Conservation (phyloP, 1,140 invertebrate genomes). For the Harpegnathos saltator region DNA sequence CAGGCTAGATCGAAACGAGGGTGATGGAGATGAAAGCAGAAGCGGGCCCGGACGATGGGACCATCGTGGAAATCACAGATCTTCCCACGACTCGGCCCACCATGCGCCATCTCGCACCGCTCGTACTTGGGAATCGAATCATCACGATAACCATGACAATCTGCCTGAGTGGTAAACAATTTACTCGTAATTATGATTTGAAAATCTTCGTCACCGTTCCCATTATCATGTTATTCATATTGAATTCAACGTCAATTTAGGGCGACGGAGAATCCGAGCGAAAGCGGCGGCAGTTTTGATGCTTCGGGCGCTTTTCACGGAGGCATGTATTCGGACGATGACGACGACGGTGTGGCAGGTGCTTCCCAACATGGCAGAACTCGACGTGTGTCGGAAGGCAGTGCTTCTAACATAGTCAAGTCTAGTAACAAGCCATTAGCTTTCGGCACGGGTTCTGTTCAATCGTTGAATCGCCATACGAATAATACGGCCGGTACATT, state of each 20-base stretch:
- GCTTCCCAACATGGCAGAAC: slow-evolving; percentile 74
- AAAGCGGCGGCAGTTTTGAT: slow-evolving; percentile 94
- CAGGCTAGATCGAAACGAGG: slow-evolving; percentile 80
- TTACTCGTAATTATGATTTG: background rate
- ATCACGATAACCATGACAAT: slow-evolving; percentile 87
- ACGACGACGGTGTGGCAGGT: slow-evolving; percentile 81
- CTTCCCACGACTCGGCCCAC: slow-evolving; percentile 82
- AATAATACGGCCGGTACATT: slow-evolving; percentile 61
- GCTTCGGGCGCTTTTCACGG: slow-evolving; percentile 93
- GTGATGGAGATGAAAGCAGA: slow-evolving; percentile 78
- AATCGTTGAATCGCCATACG: slow-evolving; percentile 69
- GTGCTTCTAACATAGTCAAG: slow-evolving; percentile 67
- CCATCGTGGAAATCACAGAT: slow-evolving; percentile 83
- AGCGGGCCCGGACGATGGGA: slow-evolving; percentile 84
- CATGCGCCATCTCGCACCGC: slow-evolving; percentile 80
- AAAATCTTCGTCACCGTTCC: slow-evolving; percentile 62
- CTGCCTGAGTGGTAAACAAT: slow-evolving; percentile 89
- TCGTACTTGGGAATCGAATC: slow-evolving; percentile 84
- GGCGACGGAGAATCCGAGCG: slow-evolving; percentile 91
- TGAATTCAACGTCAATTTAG: slow-evolving; percentile 69
- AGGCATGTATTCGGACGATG: slow-evolving; percentile 87
- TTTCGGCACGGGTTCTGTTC: slow-evolving; percentile 57
- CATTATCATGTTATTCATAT: background rate
- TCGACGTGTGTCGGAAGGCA: slow-evolving; percentile 82
- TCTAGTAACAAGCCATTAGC: slow-evolving; percentile 65